Evolutionary conservation across 2,113 vertebrate species (phyloP).

Genomic region (Petromus typicus): DNA sequence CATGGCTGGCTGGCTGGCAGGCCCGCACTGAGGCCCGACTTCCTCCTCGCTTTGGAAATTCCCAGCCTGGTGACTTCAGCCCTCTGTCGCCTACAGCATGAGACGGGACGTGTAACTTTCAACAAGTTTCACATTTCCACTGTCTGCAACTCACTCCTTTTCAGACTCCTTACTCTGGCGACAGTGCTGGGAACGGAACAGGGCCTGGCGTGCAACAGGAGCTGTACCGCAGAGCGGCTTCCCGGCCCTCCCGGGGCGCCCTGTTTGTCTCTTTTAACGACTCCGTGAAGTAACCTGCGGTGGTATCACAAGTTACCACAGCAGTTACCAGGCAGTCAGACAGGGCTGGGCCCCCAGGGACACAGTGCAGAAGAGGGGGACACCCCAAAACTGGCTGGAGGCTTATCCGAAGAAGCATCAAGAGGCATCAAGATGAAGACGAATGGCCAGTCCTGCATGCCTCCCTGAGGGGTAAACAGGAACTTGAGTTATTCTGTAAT

Average conservation of each 20-base stretch:
- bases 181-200: not conserved
- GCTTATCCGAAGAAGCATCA: not conserved
- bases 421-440: not conserved
- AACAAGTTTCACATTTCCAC: not conserved
- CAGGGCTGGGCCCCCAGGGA: not conserved
- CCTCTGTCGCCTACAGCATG: not conserved
- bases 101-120: not conserved
- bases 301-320: not conserved
- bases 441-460: not conserved
- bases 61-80: not conserved
- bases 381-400: not conserved
- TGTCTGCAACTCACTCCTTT: not conserved
- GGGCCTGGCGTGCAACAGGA: not conserved
- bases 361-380: not conserved
- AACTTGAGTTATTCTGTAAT: not conserved
- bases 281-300: not conserved
- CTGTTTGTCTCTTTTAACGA: not conserved
- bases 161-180: not conserved
- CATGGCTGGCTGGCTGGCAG: not conserved
- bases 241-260: not conserved
- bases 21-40: not conserved
- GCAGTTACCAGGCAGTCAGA: not conserved
- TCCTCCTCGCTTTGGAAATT: not conserved
- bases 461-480: not conserved
- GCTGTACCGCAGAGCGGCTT: not conserved